Base-by-base conservation (phyloP, 2,888 invertebrate genomes). In the Eristalinus sepulchralis region DNA sequence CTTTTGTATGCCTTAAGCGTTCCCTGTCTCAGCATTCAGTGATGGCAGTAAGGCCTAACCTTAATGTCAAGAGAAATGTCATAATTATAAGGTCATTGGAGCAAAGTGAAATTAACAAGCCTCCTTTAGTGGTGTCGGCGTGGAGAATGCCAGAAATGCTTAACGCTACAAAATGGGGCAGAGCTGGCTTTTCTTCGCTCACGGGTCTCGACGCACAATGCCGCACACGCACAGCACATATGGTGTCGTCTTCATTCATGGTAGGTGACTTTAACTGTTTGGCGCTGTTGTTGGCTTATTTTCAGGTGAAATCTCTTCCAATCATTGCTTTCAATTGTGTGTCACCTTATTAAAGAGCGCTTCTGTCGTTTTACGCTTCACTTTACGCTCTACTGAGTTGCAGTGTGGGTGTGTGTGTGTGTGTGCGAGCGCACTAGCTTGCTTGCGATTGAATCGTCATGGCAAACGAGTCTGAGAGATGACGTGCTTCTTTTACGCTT, bases 61-160 rank as follows among this genome's bases (percentile, higher is more conserved):
- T 76, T 60, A 62, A 73, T 57, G 70, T 70, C 68, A 77, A 60
- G 63, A 24, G 17, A 68, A 66, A 86, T 73, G 71, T 82, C 60
- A 75, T 68, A 72, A 83, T 73, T 88, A 80, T 83, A 77, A 83
- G 88, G 86, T 83, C 78, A 86, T 72, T 82, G 66, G 76, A 81
- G 71, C 76, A 76, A 87, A 79, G 80, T 84, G 72, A 88, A 88
- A 82, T 79, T 77, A 88, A 77, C 31, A 70, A 76, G 63, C 68
- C 76, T 76, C 27, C 64, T 62, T 53, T 1, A 24, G 53, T 33
- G 13, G 27, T 27, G 27, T 2, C 27, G 27, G 27, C 27, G 47
- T 17, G 8, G 47, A 47, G 27, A 60, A 60, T 60, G 60, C 24
- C 34, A 60, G 60, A 36, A 60, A 34, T 24, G 39, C 39, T 53